Conservation (phyloP, 2,797 vertebrate species). For the Molossus alvarezi region DNA sequence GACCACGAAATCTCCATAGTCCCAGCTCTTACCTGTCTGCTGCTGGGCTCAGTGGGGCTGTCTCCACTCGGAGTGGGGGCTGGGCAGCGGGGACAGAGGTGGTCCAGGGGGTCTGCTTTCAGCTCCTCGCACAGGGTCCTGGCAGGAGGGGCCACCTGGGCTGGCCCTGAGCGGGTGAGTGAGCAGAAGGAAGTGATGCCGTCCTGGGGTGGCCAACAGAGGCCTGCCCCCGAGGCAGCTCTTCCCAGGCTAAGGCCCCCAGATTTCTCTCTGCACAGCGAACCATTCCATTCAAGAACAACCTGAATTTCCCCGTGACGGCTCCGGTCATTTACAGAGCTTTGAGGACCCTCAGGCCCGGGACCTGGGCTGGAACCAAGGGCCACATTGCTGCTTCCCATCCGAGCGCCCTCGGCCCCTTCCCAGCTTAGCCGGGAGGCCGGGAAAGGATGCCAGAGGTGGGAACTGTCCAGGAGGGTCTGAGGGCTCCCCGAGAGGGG, state of each 20-base stretch:
- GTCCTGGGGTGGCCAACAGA: fast-evolving
- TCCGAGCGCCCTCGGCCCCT: neutral
- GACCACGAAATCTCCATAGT: neutral
- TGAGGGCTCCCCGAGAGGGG: neutral
- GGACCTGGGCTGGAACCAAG: neutral
- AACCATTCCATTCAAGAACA: fast-evolving
- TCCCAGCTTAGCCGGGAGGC: neutral
- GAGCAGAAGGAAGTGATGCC: neutral
- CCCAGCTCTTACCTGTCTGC: neutral
- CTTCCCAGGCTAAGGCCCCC: neutral
- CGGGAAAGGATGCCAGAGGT: neutral
- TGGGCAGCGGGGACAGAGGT: fast-evolving
- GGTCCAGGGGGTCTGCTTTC: neutral
- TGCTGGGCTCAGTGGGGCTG: neutral
- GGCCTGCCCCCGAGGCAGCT: neutral
- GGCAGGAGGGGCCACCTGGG: neutral
- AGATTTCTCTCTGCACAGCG: neutral
- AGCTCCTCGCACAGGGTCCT: neutral
- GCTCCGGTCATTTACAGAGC: neutral
- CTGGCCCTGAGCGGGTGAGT: neutral
- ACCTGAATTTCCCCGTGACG: neutral
- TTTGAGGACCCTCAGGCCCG: neutral
- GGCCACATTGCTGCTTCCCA: fast-evolving
- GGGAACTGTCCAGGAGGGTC: neutral
- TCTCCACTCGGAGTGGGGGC: neutral